Conservation (phyloP, 2,797 vertebrate species). For the Rhyacichthys aspro region DNA sequence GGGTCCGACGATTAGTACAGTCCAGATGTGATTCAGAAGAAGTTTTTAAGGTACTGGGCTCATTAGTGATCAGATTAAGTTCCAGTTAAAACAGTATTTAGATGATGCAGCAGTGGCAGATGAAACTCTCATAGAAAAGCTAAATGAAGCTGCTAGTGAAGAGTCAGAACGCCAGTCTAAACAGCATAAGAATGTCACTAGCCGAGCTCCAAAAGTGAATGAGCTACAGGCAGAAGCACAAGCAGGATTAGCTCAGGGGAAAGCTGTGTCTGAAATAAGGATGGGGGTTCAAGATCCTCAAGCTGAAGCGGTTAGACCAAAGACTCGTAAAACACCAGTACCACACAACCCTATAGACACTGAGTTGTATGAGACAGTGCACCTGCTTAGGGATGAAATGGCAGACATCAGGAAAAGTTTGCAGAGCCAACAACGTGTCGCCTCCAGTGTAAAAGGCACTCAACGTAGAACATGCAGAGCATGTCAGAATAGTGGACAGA, state of each 20-base stretch:
- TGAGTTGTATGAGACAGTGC: not conserved
- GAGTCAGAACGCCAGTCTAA: constrained; percentile 16
- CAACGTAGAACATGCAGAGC: not conserved
- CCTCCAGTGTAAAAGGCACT: not conserved
- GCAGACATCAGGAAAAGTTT: not conserved
- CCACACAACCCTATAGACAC: not conserved
- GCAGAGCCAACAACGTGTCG: not conserved
- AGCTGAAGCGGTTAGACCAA: not conserved
- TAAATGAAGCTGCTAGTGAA: constrained; percentile 31
- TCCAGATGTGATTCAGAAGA: constrained; percentile 30
- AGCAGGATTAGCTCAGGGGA: too few species aligned
- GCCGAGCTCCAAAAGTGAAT: constrained; percentile 10
- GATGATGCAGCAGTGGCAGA: constrained; percentile 26
- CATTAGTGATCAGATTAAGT: constrained; percentile 36
- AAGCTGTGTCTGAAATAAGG: not conserved
- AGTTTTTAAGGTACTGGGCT: constrained; percentile 38
- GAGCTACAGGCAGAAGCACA: constrained; percentile 7
- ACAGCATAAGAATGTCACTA: constrained; percentile 7
- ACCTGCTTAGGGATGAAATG: not conserved
- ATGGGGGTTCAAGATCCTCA: constrained; percentile 17
- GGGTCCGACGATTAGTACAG: constrained; percentile 40
- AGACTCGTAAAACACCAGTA: not conserved
- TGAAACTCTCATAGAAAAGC: constrained; percentile 30
- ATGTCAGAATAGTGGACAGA: not conserved
- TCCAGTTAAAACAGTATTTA: constrained; percentile 26